Conservation (phyloP, 2,113 vertebrate species). For the Rousettus leschenaultii region DNA sequence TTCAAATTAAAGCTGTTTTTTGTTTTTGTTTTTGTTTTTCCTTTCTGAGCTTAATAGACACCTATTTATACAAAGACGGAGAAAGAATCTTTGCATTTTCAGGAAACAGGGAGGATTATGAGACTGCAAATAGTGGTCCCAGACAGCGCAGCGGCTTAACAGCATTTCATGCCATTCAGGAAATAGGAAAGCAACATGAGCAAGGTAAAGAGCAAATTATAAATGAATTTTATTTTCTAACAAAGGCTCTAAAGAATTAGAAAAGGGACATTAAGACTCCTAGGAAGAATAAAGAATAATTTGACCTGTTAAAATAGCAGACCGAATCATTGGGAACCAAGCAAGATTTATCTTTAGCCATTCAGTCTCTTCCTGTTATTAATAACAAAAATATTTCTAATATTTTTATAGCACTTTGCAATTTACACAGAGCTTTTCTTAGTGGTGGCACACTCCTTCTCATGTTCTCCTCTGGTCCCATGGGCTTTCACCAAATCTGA, state of each 20-base stretch:
- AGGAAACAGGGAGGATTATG: conserved; percentile 5
- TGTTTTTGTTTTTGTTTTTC: background rate
- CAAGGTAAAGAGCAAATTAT: conserved; percentile 51
- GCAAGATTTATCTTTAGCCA: background rate
- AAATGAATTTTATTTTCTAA: conserved; percentile 51
- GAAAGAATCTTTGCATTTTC: conserved; percentile 15
- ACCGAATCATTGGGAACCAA: background rate
- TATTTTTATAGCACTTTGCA: conserved; percentile 26
- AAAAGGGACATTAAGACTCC: background rate
- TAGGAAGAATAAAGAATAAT: background rate
- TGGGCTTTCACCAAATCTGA: background rate
- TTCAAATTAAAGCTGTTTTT: conserved; percentile 33
- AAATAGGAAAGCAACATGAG: conserved; percentile 51
- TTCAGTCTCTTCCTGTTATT: background rate
- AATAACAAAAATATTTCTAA: conserved; percentile 20
- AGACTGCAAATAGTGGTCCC: background rate
- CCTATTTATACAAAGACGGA: conserved; percentile 38
- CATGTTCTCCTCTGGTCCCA: background rate
- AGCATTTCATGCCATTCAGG: conserved; percentile 47
- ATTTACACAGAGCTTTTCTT: conserved; percentile 47
- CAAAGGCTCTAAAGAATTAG: conserved; percentile 39
- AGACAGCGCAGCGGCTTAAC: background rate
- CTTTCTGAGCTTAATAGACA: conserved; percentile 26
- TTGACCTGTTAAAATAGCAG: conserved; percentile 4
- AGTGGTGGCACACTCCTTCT: background rate